Evolutionary conservation across 2,888 invertebrate species (phyloP), one percentile per base, ranked within the genome.

Genomic region (Horisme vitalbata): DNA sequence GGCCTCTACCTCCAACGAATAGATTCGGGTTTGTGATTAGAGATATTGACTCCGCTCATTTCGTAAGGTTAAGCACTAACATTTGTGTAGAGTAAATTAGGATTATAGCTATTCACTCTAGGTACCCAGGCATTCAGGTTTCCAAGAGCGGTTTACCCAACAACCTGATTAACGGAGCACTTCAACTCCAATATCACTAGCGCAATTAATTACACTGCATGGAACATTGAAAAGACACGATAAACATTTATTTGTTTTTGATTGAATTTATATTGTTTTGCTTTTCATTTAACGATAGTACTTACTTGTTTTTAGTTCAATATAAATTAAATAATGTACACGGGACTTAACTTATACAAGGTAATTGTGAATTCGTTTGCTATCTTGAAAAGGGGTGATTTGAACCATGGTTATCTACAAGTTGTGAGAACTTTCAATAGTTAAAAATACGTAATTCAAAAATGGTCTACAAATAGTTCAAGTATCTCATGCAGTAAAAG

Each of bases 191-290:
- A 56, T 54, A 57, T 51, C 36, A 48, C 31, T 52, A 20, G 45
- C 57, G 55, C 60, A 61, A 63, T 61, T 65, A 61, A 64, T 61
- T 58, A 51, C 51, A 48, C 26, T 54, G 52, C 38, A 56, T 35
- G 30, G 52, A 49, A 56, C 53, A 59, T 41, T 52, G 41, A 52
- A 68, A 61, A 52, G 47, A 59, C 37, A 54, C 36, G 8, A 54
- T 57, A 54, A 59, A 63, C 55, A 58, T 59, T 57, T 55, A 63
- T 63, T 61, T 63, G 48, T 43, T 28, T 45, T 33, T 53, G 55
- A 62, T 63, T 60, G 44, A 57, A 61, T 61, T 57, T 61, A 39
- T 45, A 20, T 34, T 41, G 30, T 39, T 45, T 35, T 45, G 37
- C 38, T 30, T 24, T 36, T 39, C 12, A 9, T 36, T 13, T 32